These are phyloP conservation scores for Glyphotaelius pellucidus DNA, from an alignment of 2,888 invertebrate species.

Conservation along the genomic window DNA sequence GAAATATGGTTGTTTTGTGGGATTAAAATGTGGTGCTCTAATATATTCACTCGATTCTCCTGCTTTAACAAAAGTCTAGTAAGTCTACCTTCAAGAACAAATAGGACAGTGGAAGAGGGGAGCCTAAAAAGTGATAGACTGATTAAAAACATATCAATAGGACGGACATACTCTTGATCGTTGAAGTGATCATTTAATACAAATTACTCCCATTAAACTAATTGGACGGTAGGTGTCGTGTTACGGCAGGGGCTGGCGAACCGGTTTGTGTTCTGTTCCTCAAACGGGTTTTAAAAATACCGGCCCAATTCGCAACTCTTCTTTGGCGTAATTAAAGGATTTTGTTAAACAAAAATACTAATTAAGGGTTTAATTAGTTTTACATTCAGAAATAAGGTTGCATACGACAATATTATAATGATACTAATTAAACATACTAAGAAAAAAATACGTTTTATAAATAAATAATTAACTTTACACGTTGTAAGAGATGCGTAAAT, in stretches of 20 bases:
- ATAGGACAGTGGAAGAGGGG: not conserved
- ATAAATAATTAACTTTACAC: too few relatives aligned
- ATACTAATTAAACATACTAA: too few relatives aligned
- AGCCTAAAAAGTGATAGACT: constrained; percentile 1
- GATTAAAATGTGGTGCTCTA: too few relatives aligned
- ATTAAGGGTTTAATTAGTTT: not conserved
- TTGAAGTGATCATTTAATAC: constrained; percentile 63
- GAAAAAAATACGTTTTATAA: too few relatives aligned
- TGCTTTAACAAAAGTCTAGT: not conserved
- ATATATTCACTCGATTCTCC: not conserved
- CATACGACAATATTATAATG: too few relatives aligned
- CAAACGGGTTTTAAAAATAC: constrained; percentile 26
- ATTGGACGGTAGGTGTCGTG: constrained; percentile 58
- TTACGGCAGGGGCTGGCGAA: constrained; percentile 28
- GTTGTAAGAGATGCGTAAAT: too few relatives aligned
- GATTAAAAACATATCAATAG: constrained; percentile 48
- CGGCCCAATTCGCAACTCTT: not conserved
- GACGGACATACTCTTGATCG: constrained; percentile 13
- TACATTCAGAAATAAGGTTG: too few relatives aligned
- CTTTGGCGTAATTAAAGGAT: not conserved
- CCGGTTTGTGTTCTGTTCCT: constrained; percentile 16
- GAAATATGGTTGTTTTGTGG: too few relatives aligned
- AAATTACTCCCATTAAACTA: constrained; percentile 64
- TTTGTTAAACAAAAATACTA: not conserved
- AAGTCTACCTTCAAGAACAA: not conserved